Percentiles rank a stretch among this genome's conserved stretches.
phyloP scores from a whole-genome alignment of 2,888 invertebrate genomes.

The Anaspis maculata region DNA sequence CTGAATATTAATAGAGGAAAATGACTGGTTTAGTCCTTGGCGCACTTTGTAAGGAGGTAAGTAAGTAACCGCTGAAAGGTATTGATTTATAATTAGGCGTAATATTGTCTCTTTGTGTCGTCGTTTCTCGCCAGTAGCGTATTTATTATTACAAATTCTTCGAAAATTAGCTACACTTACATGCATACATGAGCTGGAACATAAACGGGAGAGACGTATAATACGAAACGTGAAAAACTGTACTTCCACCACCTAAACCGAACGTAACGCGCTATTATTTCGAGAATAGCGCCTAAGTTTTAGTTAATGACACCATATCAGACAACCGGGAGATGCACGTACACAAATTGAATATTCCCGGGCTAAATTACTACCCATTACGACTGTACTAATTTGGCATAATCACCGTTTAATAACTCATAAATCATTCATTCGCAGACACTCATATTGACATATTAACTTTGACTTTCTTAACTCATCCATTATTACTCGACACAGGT shows the following conservation, averaged over 20 bases:
- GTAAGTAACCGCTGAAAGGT: slow-evolving; percentile 40
- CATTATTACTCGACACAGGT: slow-evolving; percentile 8
- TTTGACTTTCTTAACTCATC: slow-evolving; percentile 18
- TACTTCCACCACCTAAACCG: too few relatives aligned
- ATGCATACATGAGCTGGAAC: too few relatives aligned
- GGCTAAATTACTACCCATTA: slow-evolving; percentile 33
- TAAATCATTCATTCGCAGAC: slow-evolving; percentile 35
- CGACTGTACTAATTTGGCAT: slow-evolving; percentile 36
- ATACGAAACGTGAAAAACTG: too few relatives aligned
- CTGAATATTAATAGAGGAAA: slow-evolving; percentile 42
- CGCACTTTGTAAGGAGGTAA: slow-evolving; percentile 37
- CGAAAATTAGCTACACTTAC: not conserved
- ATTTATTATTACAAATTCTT: not conserved
- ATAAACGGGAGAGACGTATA: too few relatives aligned
- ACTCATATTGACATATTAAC: slow-evolving; percentile 34
- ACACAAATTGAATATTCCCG: slow-evolving; percentile 25
- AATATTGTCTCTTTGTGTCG: slow-evolving; percentile 22
- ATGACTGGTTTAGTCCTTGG: slow-evolving; percentile 38
- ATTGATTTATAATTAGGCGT: slow-evolving; percentile 39
- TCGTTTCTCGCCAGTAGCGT: slow-evolving; percentile 2
- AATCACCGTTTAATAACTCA: slow-evolving; percentile 39
- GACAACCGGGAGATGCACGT: slow-evolving; percentile 17
- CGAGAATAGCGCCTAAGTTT: slow-evolving; percentile 5
- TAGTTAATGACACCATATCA: slow-evolving; percentile 19
- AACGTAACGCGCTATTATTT: too few relatives aligned